phyloP scores from a whole-genome alignment of 2,113 vertebrate species.

The Rhynchomys soricoides region DNA sequence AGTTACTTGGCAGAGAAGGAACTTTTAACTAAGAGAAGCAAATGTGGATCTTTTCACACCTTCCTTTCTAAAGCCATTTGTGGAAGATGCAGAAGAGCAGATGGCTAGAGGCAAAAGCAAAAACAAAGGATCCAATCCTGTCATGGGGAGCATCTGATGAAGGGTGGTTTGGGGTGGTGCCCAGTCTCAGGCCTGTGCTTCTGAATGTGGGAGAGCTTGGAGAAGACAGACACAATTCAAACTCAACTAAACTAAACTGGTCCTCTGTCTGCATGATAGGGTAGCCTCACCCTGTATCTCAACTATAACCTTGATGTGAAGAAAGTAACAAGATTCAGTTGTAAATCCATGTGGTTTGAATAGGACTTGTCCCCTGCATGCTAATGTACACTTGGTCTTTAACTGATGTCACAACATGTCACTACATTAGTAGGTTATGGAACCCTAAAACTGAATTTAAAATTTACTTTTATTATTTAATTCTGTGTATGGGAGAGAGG shows the following conservation, averaged over 20 bases:
- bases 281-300: neutral
- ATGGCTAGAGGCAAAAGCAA: neutral
- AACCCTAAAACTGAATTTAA: neutral
- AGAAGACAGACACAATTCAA: neutral
- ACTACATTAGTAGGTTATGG: too few relatives aligned
- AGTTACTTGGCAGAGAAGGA: neutral
- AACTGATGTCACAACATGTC: neutral
- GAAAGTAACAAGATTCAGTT: neutral
- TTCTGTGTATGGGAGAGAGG: neutral
- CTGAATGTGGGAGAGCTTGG: neutral
- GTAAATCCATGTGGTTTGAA: neutral
- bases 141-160: neutral
- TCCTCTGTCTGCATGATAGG: neutral
- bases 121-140: neutral
- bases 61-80: constrained; percentile 42
- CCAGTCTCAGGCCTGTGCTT: neutral
- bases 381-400: neutral
- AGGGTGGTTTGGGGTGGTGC: neutral
- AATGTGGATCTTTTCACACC: constrained; percentile 4
- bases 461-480: neutral
- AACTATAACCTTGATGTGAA: neutral
- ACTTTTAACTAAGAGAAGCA: constrained; percentile 28
- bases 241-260: neutral
- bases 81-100: constrained; percentile 34
- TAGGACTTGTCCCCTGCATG: too few relatives aligned